A percentile compares a stretch with the other conserved stretches of the same genome.
These are phyloP conservation scores for Drosophila infuscata DNA, from an alignment of 2,888 invertebrate genomes.

Conservation along the genomic window DNA sequence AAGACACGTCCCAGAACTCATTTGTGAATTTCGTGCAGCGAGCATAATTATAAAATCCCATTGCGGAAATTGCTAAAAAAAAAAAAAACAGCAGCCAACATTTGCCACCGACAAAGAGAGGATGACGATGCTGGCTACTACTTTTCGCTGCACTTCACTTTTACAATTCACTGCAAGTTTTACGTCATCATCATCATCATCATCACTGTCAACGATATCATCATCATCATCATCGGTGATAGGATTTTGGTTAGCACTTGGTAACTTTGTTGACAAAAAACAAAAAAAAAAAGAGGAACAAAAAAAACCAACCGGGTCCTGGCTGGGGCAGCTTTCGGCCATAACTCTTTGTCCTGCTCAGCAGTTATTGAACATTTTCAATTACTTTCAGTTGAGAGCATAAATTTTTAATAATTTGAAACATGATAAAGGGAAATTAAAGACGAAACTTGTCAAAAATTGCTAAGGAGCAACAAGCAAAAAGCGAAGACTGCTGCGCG, in stretches of 20 bases:
- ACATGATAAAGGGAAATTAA: slow-evolving; percentile 81
- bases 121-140: slow-evolving; percentile 44
- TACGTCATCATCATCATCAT: slow-evolving; percentile 32
- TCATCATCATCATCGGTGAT: slow-evolving; percentile 46
- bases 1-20: slow-evolving; percentile 55
- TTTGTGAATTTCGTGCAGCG: slow-evolving; percentile 54
- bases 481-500: slow-evolving; percentile 39
- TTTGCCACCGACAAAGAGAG: slow-evolving; percentile 39
- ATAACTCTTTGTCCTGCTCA: slow-evolving; percentile 79
- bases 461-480: slow-evolving; percentile 50
- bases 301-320: slow-evolving; percentile 17
- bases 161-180: slow-evolving; percentile 65
- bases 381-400: slow-evolving; percentile 80
- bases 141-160: slow-evolving; percentile 58
- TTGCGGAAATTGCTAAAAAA: slow-evolving; percentile 58
- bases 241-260: slow-evolving; percentile 64
- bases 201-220: slow-evolving; percentile 8
- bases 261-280: slow-evolving; percentile 60
- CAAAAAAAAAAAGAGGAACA: background rate
- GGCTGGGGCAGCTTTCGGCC: slow-evolving; percentile 44
- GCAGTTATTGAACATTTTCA: slow-evolving; percentile 81
- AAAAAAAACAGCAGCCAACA: slow-evolving; percentile 26
- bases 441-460: slow-evolving; percentile 78
- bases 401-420: slow-evolving; percentile 82
- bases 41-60: slow-evolving; percentile 66